Conservation (phyloP, 2,113 vertebrate species). For the Natator depressus region DNA sequence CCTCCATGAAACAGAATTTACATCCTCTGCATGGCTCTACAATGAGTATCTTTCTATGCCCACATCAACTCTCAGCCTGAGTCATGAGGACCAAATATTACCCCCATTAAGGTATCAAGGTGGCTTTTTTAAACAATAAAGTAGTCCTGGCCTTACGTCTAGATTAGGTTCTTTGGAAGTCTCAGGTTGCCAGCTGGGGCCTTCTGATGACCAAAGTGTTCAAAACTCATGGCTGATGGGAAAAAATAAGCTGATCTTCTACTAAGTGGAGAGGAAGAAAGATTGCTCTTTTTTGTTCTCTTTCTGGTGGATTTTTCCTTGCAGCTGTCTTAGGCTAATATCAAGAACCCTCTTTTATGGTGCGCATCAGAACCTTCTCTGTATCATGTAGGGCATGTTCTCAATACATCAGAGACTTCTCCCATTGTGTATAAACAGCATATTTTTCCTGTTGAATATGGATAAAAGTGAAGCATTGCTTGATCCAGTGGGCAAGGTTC, state of each 20-base stretch:
- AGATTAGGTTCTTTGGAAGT: not conserved
- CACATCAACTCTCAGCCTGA: not conserved
- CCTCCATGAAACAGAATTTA: not conserved
- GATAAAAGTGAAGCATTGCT: not conserved
- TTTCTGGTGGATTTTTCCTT: not conserved
- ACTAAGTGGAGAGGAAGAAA: not conserved
- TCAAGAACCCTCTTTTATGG: not conserved
- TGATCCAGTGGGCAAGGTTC: not conserved
- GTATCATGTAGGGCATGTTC: not conserved
- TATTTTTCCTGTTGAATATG: not conserved
- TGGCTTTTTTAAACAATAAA: not conserved
- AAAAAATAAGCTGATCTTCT: not conserved
- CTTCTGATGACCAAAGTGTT: fast-evolving
- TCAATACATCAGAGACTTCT: not conserved
- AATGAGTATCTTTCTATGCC: not conserved
- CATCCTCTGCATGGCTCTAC: not conserved
- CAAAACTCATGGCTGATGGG: not conserved
- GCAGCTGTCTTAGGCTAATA: not conserved
- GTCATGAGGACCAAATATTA: not conserved
- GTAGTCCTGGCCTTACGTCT: not conserved
- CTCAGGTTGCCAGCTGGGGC: not conserved
- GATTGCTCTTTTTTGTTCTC: not conserved
- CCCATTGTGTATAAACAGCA: not conserved
- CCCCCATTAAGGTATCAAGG: not conserved
- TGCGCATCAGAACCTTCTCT: not conserved